Evolutionary conservation across 2,888 invertebrate species (phyloP).

Genomic region (Hirtodrosophila cameraria): DNA sequence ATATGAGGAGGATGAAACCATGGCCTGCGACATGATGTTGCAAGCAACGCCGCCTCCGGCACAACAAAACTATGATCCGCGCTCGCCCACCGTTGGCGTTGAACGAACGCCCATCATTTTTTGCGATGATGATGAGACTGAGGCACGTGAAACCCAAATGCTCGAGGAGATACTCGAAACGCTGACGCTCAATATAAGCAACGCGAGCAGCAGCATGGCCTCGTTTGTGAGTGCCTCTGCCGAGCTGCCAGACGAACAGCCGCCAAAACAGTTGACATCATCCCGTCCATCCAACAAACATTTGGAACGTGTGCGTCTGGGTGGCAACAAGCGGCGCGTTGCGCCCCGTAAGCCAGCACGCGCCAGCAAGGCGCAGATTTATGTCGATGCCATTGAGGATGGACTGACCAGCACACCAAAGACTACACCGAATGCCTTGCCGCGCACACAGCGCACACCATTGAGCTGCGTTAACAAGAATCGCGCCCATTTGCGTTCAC

Average conservation of each 20-base stretch:
- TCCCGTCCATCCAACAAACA: constrained; percentile 64
- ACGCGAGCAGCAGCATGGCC: constrained; percentile 70
- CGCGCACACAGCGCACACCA: constrained; percentile 71
- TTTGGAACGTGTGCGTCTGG: constrained; percentile 75
- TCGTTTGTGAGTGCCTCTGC: constrained; percentile 55
- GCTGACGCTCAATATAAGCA: constrained; percentile 76
- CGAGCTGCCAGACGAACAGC: constrained; percentile 40
- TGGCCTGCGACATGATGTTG: constrained; percentile 53
- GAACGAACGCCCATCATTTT: constrained; percentile 82
- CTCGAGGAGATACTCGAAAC: constrained; percentile 80
- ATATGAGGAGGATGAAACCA: constrained; percentile 68
- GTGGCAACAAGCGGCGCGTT: constrained; percentile 62
- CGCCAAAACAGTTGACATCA: constrained; percentile 8
- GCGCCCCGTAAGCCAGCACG: constrained; percentile 63
- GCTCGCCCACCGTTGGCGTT: constrained; percentile 81
- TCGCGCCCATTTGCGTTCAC: constrained; percentile 72
- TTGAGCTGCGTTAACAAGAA: constrained; percentile 80
- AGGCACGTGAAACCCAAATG: constrained; percentile 78
- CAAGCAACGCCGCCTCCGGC: constrained; percentile 38
- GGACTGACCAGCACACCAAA: constrained; percentile 40
- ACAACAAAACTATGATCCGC: constrained; percentile 75
- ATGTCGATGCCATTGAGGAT: constrained; percentile 63
- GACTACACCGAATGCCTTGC: constrained; percentile 34
- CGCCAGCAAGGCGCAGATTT: constrained; percentile 64
- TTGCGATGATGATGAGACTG: constrained; percentile 73